Conservation (phyloP, 1,140 invertebrate genomes). For the Hylyphantes graminicola region DNA sequence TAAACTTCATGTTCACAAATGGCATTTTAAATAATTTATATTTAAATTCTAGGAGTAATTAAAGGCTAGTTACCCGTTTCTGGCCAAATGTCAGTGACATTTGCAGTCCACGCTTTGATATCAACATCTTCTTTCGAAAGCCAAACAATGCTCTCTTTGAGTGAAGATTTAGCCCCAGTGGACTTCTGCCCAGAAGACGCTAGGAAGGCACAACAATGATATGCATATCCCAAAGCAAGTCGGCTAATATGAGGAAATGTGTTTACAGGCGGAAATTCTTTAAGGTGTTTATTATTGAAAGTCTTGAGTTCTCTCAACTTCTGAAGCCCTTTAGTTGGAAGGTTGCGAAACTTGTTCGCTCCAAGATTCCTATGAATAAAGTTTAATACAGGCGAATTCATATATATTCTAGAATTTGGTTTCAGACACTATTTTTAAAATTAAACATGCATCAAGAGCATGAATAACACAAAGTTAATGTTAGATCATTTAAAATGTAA, state of each 20-base stretch:
- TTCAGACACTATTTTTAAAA: too few species aligned
- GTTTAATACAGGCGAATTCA: too few species aligned
- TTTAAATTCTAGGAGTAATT: too few species aligned
- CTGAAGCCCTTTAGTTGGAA: conserved; percentile 85
- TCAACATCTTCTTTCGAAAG: conserved; percentile 76
- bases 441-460: too few species aligned
- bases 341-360: conserved; percentile 85
- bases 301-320: conserved; percentile 87
- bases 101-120: conserved; percentile 80
- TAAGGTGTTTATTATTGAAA: conserved; percentile 89
- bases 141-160: conserved; percentile 78
- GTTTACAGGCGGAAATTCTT: conserved; percentile 87
- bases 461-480: too few species aligned
- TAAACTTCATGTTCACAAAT: too few species aligned
- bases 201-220: conserved; percentile 89
- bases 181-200: neutral
- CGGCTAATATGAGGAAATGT: conserved; percentile 84
- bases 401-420: too few species aligned
- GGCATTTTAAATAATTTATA: too few species aligned
- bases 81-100: conserved; percentile 74
- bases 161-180: conserved; percentile 41
- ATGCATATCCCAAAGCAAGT: conserved; percentile 88
- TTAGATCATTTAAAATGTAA: too few species aligned
- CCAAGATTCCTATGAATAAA: conserved; percentile 82
- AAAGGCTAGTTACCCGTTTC: neutral